Evolutionary conservation across 2,888 invertebrate genomes (phyloP), one percentile per base, ranked within the genome.

Genomic region (Micoletzkya japonica): DNA sequence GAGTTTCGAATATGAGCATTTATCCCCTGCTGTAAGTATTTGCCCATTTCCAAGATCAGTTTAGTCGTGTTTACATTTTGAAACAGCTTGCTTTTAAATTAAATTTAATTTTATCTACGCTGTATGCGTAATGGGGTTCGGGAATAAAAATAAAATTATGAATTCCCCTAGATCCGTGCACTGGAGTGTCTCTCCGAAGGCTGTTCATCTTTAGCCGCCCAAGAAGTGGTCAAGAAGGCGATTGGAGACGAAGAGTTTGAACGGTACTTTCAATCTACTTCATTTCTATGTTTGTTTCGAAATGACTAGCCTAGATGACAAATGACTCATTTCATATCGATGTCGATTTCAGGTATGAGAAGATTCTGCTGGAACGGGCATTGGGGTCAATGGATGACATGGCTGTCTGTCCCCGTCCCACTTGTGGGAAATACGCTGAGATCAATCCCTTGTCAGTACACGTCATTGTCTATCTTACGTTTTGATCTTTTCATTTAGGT

Each of bases 161-260:
- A 1, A 54, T 20, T 10, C 52, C 28, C 36, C 2, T 44, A 71
- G 71, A 59, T 71, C 26, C 63, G 58, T 28, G 54, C 58, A 4
- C 52, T 71, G n/a, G 71, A 71, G 39, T 71, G 71, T 39, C 66
- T 71, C 56, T 32, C 52, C 2, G 67, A 71, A 4, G 67, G 44
- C 6, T 71, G 71, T n/a, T 39, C 63, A 1, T 67, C 71, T 6
- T 28, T 67, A 14, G 71, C 71, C 1, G 49, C 67, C 7, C 59
- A 67, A n/a, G 67, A 49, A 2, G 54, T 39, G 3, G 60, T 71
- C 10, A 66, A 58, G 49, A 67, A 67, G 20, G 66, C 52, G 14
- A 52, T 71, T 1, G 52, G 52, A 50, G 71, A 67, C 10, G 71
- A 71, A 24, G 67, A 71, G 34, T 58, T 66, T 50, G 71, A 71